phyloP scores from a whole-genome alignment of 2,888 invertebrate species.

The Netelia inedita region DNA sequence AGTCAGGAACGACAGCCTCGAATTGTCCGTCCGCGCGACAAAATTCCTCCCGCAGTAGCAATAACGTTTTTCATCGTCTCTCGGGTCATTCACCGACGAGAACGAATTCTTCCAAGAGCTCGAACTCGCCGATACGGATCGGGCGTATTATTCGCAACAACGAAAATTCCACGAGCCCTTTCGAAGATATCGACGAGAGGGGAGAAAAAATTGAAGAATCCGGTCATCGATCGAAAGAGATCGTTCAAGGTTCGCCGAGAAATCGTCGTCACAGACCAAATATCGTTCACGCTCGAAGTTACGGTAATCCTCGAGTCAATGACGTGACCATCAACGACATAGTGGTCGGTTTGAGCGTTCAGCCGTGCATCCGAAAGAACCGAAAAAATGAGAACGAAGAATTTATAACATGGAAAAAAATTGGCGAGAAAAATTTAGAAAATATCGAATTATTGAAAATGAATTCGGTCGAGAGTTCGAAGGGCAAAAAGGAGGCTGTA shows the following conservation, averaged over 20 bases:
- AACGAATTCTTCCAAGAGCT: conserved; percentile 5
- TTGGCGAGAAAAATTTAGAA: conserved; percentile 57
- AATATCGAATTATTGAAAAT: conserved; percentile 34
- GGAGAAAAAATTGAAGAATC: not conserved
- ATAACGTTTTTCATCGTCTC: conserved; percentile 31
- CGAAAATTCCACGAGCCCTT: not conserved
- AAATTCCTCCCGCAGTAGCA: conserved; percentile 36
- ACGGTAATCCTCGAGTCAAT: conserved; percentile 82
- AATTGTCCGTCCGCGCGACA: conserved; percentile 62
- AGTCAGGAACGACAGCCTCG: conserved; percentile 64
- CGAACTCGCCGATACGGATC: not conserved
- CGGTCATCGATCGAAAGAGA: conserved; percentile 26
- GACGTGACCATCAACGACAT: conserved; percentile 81
- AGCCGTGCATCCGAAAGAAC: conserved; percentile 72
- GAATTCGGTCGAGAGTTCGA: conserved; percentile 3
- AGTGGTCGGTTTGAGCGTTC: conserved; percentile 81
- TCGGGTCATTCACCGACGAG: conserved; percentile 19
- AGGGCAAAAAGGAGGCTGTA: not conserved
- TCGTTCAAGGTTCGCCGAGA: conserved; percentile 59
- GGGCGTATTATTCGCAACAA: conserved; percentile 29
- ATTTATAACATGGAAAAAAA: conserved; percentile 76
- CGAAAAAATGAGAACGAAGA: conserved; percentile 29
- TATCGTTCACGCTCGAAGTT: conserved; percentile 71
- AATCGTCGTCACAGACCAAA: conserved; percentile 53
- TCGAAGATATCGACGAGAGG: conserved; percentile 6